Evolutionary conservation across 2,797 vertebrate genomes (phyloP).

Genomic region (Dendrocincla tyrannina): DNA sequence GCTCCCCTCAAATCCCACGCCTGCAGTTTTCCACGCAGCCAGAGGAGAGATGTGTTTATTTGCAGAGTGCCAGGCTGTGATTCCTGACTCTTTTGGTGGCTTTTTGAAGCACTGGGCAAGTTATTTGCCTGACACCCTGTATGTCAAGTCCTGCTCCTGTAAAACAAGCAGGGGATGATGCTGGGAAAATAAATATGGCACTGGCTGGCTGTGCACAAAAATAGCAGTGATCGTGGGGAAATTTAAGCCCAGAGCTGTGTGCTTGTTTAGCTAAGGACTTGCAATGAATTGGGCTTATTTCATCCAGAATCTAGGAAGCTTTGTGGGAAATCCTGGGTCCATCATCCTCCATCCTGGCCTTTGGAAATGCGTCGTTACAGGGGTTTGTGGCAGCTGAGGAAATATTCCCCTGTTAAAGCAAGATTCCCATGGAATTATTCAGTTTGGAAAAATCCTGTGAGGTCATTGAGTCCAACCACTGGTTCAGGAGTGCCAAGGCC

Average conservation of each 20-base stretch:
- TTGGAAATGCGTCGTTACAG: not conserved
- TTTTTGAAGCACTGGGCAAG: not conserved
- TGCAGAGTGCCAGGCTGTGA: not conserved
- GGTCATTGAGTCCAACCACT: not conserved
- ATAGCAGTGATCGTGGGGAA: not conserved
- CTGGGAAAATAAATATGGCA: conserved; percentile 34
- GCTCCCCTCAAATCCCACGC: not conserved
- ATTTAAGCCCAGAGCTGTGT: conserved; percentile 6
- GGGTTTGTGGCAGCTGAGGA: not conserved
- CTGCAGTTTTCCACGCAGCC: not conserved
- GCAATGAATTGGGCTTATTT: not conserved
- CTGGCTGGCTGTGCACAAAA: conserved; percentile 18
- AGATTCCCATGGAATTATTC: not conserved
- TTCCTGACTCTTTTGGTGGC: not conserved
- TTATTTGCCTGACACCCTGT: not conserved
- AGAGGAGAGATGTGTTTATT: conserved; percentile 19
- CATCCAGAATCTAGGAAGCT: not conserved
- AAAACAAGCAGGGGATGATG: conserved; percentile 21
- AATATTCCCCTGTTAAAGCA: not conserved
- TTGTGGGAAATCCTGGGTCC: conserved; percentile 3
- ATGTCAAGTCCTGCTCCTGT: conserved; percentile 2
- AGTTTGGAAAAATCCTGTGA: not conserved
- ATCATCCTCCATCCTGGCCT: not conserved
- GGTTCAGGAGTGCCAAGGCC: not conserved
- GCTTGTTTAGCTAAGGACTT: conserved; percentile 33